Evolutionary conservation across 2,888 invertebrate genomes (phyloP).

Genomic region (Ceraclea dissimilis): DNA sequence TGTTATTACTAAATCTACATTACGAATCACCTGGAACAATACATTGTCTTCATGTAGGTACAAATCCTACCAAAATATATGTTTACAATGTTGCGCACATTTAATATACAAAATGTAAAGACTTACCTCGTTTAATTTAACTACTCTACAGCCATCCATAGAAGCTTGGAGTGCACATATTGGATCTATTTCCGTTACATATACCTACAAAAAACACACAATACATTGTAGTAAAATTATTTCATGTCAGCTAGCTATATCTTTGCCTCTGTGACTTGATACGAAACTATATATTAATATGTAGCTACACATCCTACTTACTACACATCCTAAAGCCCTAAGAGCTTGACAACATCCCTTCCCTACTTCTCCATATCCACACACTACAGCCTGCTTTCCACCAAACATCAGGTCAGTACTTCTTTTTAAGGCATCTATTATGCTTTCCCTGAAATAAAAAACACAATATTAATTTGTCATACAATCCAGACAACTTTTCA

Average conservation of each 20-base stretch:
- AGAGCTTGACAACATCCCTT: conserved; percentile 95
- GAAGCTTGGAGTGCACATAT: conserved; percentile 96
- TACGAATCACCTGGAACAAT: conserved; percentile 73
- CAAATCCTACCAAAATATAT: not conserved
- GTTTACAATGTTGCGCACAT: too few relatives aligned
- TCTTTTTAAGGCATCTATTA: conserved; percentile 65
- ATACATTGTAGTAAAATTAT: not conserved
- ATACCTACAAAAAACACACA: conserved; percentile 37
- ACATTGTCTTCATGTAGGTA: not conserved
- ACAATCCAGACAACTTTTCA: not conserved
- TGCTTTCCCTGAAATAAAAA: conserved; percentile 38
- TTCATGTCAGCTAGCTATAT: too few relatives aligned
- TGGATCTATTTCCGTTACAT: conserved; percentile 90
- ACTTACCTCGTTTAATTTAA: conserved; percentile 83
- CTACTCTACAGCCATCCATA: conserved; percentile 95
- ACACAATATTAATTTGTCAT: not conserved
- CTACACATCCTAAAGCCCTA: conserved; percentile 90
- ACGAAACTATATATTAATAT: not conserved
- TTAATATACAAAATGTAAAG: too few relatives aligned
- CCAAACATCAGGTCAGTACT: conserved; percentile 97
- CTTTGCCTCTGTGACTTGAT: too few relatives aligned
- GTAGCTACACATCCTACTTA: conserved; percentile 50
- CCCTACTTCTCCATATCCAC: conserved; percentile 96
- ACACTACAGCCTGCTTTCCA: conserved; percentile 92
- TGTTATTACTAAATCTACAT: conserved; percentile 94